Evolutionary conservation across 2,888 invertebrate genomes (phyloP), one percentile per base, ranked within the genome.

Genomic region (Torymus tubicola): DNA sequence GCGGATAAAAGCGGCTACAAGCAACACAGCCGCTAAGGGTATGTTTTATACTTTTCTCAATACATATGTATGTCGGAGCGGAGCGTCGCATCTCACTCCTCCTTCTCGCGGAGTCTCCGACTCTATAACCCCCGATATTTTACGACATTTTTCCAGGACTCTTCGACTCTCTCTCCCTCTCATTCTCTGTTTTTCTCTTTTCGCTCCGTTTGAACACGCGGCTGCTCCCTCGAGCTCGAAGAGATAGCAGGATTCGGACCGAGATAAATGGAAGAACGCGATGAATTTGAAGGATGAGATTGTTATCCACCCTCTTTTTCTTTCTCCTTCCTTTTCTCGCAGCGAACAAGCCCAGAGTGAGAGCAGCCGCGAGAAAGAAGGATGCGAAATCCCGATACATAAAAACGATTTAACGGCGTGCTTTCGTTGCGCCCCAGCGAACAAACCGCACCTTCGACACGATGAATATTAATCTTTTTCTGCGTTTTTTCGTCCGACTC

Each of bases 391-490:
- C 24, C 24, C 24, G 24, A 24, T 24, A 24, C 24, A 24, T 8
- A 70, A 70, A 58, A 70, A n/a, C 24, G 42, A 12, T 70, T 31
- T 13, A 11, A 1, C n/a, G 67, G 24, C 24, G 24, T 24, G 24
- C 24, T 24, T 24, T 24, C 24, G 24, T 24, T 24, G 24, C 24
- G 24, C 24, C 24, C 55, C 52, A 53, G 24, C 24, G 24, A 12
- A 31, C 55, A 69, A 14, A 16, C 50, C 2, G 18, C 1, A 12
- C n/a, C 1, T 4, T 14, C 31, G 61, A 24, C 14, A 11, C 10
- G 24, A 42, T 24, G 60, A 70, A 60, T 71, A 72, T 72, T 72
- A 72, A 72, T 72, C 71, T 50, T 52, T 61, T 52, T 21, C 24
- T 24, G 57, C 14, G 4, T 14, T 24, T 50, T 63, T 24, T 52